A percentile compares a stretch with the other conserved stretches of the same genome.
Evolutionary conservation across 1,140 invertebrate genomes (phyloP).

Genomic region (Globodera ellingtonae): DNA sequence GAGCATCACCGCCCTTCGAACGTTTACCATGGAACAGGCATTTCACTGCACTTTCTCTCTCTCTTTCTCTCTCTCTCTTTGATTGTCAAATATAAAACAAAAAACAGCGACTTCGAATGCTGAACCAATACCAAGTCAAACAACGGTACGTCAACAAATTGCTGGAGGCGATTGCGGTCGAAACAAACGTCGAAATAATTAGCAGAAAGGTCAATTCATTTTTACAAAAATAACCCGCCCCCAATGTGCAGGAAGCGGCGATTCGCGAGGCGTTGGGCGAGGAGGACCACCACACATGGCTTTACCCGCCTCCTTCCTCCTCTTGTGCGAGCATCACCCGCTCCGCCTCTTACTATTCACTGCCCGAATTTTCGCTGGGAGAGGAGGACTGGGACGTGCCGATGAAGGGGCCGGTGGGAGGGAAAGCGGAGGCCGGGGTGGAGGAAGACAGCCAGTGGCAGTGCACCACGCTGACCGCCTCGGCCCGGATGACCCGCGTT

Average conservation of each 20-base stretch:
- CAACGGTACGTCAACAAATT: slow-evolving; percentile 62
- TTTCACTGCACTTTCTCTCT: not conserved
- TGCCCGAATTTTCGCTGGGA: slow-evolving; percentile 59
- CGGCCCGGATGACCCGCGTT: not conserved
- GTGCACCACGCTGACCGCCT: not conserved
- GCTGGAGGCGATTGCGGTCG: slow-evolving; percentile 53
- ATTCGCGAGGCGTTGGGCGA: slow-evolving; percentile 54
- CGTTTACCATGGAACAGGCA: slow-evolving; percentile 61
- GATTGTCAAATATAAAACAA: not conserved
- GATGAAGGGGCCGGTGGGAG: not conserved
- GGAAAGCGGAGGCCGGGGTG: not conserved
- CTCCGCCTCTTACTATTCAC: slow-evolving; percentile 59
- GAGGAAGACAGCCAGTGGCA: slow-evolving; percentile 11
- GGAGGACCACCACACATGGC: slow-evolving; percentile 7
- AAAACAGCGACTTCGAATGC: slow-evolving; percentile 49
- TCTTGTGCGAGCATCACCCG: slow-evolving; percentile 34
- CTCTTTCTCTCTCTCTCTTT: not conserved
- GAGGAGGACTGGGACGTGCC: slow-evolving; percentile 40
- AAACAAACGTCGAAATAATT: slow-evolving; percentile 55
- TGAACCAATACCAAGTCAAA: slow-evolving; percentile 64
- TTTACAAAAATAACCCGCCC: slow-evolving; percentile 8
- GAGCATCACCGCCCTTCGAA: slow-evolving; percentile 60
- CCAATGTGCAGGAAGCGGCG: slow-evolving; percentile 54
- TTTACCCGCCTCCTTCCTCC: slow-evolving; percentile 24
- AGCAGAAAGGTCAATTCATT: slow-evolving; percentile 40